Evolutionary conservation across 2,888 invertebrate genomes (phyloP).

Genomic region (Phortica magna): DNA sequence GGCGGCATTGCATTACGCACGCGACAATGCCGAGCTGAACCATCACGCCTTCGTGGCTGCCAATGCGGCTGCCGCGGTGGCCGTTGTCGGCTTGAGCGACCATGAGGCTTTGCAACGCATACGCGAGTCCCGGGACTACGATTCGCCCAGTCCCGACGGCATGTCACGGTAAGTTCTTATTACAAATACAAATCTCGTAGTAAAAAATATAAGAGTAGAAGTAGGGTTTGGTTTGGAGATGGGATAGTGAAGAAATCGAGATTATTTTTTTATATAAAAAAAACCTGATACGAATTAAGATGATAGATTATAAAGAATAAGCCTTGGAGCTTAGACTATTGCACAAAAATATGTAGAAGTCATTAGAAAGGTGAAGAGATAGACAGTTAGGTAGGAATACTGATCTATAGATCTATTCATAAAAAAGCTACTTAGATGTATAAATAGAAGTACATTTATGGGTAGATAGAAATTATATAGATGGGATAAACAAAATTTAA

Average conservation of each 20-base stretch:
- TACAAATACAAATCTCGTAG: neutral
- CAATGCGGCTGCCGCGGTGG: slow-evolving; percentile 63
- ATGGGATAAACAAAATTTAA: neutral
- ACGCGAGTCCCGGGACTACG: slow-evolving; percentile 76
- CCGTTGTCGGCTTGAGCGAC: slow-evolving; percentile 69
- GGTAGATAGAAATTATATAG: neutral
- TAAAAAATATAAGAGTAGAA: too few species aligned
- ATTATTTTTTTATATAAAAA: too few species aligned
- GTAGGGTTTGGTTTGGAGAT: too few species aligned
- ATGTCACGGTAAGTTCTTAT: slow-evolving; percentile 75
- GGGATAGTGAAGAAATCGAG: too few species aligned
- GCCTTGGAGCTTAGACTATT: too few species aligned
- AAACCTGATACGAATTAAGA: too few species aligned
- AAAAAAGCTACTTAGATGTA: neutral
- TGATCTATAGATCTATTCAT: neutral
- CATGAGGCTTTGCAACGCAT: slow-evolving; percentile 77
- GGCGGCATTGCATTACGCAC: slow-evolving; percentile 66
- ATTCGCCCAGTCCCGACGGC: slow-evolving; percentile 78
- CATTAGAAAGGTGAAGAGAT: too few species aligned
- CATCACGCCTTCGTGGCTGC: slow-evolving; percentile 66
- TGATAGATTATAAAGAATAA: too few species aligned
- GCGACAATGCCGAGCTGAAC: slow-evolving; percentile 66
- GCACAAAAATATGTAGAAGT: too few species aligned
- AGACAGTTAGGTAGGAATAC: too few species aligned
- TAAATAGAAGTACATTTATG: neutral